These are phyloP conservation scores for Aptenodytes forsteri DNA, from an alignment of 2,113 vertebrate species.

Conservation along the genomic window DNA sequence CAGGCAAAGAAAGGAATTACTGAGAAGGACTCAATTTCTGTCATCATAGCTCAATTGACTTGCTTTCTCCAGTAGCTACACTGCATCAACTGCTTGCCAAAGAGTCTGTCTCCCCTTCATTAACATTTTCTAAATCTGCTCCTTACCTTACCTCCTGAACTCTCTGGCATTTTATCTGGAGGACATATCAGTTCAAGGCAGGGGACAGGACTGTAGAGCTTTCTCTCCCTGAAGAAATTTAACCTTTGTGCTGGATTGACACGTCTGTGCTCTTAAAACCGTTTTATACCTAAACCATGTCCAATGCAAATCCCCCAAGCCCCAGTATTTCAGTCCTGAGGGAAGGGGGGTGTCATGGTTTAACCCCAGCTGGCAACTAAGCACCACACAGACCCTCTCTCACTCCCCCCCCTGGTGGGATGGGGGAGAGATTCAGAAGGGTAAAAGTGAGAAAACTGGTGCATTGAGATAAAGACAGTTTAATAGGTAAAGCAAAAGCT, in stretches of 20 bases:
- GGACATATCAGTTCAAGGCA: slow-evolving; percentile 5
- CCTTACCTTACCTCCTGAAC: slow-evolving; percentile 7
- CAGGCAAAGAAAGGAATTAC: background rate
- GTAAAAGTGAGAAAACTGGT: no score
- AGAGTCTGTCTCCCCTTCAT: background rate
- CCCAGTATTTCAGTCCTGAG: background rate
- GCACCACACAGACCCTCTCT: no score
- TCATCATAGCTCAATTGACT: background rate
- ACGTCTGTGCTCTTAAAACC: background rate
- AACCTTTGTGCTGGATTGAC: slow-evolving; percentile 24
- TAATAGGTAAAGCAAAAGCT: no score
- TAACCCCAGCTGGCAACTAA: no score
- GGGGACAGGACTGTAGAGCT: background rate
- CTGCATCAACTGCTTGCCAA: background rate
- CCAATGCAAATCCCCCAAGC: background rate
- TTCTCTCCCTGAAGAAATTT: slow-evolving; percentile 20
- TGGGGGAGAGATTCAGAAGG: no score
- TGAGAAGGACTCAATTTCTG: background rate
- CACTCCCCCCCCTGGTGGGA: no score
- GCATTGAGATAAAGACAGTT: no score
- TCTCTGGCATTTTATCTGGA: slow-evolving; percentile 34
- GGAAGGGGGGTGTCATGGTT: background rate
- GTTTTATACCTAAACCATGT: background rate
- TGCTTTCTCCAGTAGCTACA: background rate
- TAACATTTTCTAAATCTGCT: background rate